Evolutionary conservation across 1,140 invertebrate species (phyloP).

Genomic region (Drosophila melanica): DNA sequence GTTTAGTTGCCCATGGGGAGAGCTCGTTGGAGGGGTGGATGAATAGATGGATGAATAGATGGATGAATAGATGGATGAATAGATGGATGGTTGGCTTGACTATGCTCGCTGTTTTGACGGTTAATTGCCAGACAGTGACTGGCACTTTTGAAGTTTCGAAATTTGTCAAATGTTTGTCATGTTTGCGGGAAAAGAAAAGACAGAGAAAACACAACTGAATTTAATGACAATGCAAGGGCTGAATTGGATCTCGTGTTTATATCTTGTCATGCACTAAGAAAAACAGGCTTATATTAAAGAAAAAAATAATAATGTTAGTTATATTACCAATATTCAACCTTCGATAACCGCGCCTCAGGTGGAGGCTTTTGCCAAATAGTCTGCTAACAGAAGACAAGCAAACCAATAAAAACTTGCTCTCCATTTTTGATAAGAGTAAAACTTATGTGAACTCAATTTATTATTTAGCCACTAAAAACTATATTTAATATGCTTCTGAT

Average conservation of each 20-base stretch:
- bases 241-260: background rate
- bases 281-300: background rate
- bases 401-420: too few species aligned
- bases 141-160: slow-evolving; percentile 22
- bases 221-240: background rate
- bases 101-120: background rate
- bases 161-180: slow-evolving; percentile 35
- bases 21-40: background rate
- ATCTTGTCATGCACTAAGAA: background rate
- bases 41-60: slow-evolving; percentile 8
- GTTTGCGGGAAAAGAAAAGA: background rate
- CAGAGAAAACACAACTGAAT: background rate
- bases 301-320: too few species aligned
- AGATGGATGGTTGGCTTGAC: slow-evolving; percentile 10
- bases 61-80: slow-evolving; percentile 1
- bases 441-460: too few species aligned
- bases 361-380: too few species aligned
- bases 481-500: too few species aligned
- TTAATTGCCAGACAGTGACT: slow-evolving; percentile 32
- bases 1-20: slow-evolving; percentile 2
- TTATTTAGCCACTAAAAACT: too few species aligned
- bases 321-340: too few species aligned
- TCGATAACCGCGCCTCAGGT: too few species aligned
- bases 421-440: too few species aligned
- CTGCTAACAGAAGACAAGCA: too few species aligned